Conservation (phyloP, 2,888 invertebrate species). For the Apomyelois bistriatella region DNA sequence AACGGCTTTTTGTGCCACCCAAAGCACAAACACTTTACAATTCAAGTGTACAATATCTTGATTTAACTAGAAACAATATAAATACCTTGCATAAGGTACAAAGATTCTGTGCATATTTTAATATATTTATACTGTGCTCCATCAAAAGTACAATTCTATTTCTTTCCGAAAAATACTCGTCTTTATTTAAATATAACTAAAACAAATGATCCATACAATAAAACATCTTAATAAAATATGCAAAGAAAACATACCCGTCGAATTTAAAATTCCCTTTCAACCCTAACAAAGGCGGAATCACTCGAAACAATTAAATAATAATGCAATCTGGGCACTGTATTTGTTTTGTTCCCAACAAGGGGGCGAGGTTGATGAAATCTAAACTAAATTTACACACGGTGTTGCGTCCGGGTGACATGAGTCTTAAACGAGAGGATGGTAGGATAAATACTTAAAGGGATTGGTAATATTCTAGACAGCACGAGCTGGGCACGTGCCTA, state of each 20-base stretch:
- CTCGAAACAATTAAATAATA: conserved; percentile 74
- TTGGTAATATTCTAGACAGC: conserved; percentile 35
- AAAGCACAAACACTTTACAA: too few species aligned
- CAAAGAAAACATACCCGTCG: conserved; percentile 5
- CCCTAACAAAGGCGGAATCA: conserved; percentile 49
- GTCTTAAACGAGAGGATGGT: conserved; percentile 67
- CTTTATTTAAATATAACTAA: too few species aligned
- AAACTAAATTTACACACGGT: conserved; percentile 64
- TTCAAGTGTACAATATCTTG: too few species aligned
- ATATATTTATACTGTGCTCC: too few species aligned
- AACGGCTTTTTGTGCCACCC: too few species aligned
- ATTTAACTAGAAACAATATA: too few species aligned
- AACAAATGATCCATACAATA: too few species aligned
- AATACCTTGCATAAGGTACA: too few species aligned
- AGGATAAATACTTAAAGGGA: conserved; percentile 66
- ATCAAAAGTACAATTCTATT: too few species aligned
- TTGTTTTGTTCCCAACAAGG: conserved; percentile 55
- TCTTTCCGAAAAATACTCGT: too few species aligned
- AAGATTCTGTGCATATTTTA: too few species aligned
- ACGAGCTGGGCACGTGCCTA: conserved; percentile 47
- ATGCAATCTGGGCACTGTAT: conserved; percentile 64
- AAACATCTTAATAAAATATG: conserved; percentile 4
- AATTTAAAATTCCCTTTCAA: conserved; percentile 33
- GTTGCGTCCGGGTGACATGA: conserved; percentile 62
- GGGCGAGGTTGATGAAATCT: conserved; percentile 61